These are phyloP conservation scores for Elymnias hypermnestra DNA, from an alignment of 1,140 invertebrate species.

Conservation along the genomic window DNA sequence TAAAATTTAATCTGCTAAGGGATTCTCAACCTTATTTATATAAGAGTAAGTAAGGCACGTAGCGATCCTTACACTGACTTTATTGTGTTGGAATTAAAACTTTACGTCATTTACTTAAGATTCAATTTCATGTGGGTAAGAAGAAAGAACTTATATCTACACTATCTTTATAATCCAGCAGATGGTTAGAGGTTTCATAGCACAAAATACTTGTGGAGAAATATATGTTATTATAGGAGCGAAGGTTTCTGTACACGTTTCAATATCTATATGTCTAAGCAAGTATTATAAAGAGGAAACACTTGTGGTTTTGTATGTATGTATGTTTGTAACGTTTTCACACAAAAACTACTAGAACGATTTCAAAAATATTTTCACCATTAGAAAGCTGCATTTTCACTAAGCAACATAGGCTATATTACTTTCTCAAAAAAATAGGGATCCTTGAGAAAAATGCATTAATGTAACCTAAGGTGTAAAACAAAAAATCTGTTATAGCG, in stretches of 20 bases:
- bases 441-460: too few species aligned
- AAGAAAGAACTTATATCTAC: neutral
- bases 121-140: neutral
- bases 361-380: too few species aligned
- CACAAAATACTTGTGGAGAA: conserved; percentile 2
- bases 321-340: too few species aligned
- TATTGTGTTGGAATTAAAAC: neutral
- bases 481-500: too few species aligned
- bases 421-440: too few species aligned
- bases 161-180: neutral
- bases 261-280: too few species aligned
- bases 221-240: neutral
- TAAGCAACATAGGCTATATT: too few species aligned
- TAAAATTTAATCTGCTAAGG: neutral
- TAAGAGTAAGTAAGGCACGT: neutral
- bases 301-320: too few species aligned
- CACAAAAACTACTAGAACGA: too few species aligned
- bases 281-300: too few species aligned
- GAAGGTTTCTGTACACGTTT: neutral
- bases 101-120: neutral
- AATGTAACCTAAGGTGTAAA: too few species aligned
- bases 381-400: too few species aligned
- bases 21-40: neutral
- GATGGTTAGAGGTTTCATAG: conserved; percentile 3
- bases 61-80: neutral